Percentiles rank a stretch among this genome's conserved stretches.
Evolutionary conservation across 2,888 invertebrate species (phyloP).

Genomic region (Norana najaformis): DNA sequence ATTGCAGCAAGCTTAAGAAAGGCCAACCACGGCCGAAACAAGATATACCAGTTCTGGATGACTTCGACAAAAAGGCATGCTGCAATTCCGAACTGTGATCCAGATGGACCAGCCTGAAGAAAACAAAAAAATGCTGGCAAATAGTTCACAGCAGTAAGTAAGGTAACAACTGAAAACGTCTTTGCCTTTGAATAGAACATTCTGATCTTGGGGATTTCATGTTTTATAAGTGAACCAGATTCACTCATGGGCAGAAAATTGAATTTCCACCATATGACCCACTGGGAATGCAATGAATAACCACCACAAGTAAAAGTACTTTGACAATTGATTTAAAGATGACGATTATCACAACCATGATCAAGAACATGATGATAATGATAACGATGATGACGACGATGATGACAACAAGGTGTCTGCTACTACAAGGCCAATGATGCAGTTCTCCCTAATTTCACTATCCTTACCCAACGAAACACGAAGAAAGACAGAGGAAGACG

Average conservation of each 20-base stretch:
- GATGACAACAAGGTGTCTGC: too few relatives aligned
- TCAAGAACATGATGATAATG: too few relatives aligned
- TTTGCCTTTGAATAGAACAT: neutral
- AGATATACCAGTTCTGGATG: constrained; percentile 86
- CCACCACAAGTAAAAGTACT: too few relatives aligned
- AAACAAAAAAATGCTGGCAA: neutral
- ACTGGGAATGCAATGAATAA: too few relatives aligned
- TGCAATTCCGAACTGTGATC: constrained; percentile 91
- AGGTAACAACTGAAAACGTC: neutral
- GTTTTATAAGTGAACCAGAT: too few relatives aligned
- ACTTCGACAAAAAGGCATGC: constrained; percentile 92
- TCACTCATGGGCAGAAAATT: too few relatives aligned
- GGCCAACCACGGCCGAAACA: constrained; percentile 62
- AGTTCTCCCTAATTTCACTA: neutral
- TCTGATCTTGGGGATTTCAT: neutral
- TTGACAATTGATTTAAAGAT: too few relatives aligned
- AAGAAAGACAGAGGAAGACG: too few relatives aligned
- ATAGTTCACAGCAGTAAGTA: neutral
- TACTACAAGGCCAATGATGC: too few relatives aligned
- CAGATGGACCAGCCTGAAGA: constrained; percentile 91
- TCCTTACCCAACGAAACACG: neutral
- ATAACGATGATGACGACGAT: too few relatives aligned
- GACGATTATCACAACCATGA: too few relatives aligned
- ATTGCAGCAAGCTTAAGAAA: constrained; percentile 52
- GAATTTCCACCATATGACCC: too few relatives aligned